Evolutionary conservation across 2,113 vertebrate genomes (phyloP).

Genomic region (Leucopsar rothschildi): DNA sequence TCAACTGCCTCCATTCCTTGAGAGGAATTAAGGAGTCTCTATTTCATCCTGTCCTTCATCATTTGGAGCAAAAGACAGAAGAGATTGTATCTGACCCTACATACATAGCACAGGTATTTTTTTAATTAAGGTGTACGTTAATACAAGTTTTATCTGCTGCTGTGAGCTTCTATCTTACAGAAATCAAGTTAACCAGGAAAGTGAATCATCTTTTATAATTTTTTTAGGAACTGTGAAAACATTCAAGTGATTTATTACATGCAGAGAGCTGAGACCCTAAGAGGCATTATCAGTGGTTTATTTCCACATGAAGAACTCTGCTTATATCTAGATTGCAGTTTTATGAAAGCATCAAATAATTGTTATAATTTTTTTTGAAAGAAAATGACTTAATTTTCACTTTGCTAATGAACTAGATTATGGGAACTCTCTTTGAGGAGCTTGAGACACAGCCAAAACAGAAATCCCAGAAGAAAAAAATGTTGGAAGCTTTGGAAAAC

Average conservation of each 20-base stretch:
- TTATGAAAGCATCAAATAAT: not conserved
- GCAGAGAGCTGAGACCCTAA: not conserved
- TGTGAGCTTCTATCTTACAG: not conserved
- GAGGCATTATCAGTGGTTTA: not conserved
- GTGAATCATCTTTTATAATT: not conserved
- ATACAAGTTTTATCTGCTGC: not conserved
- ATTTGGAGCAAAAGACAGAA: constrained; percentile 79
- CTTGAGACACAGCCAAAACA: constrained; percentile 49
- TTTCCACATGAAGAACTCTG: not conserved
- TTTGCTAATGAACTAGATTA: constrained; percentile 67
- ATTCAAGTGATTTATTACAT: not conserved
- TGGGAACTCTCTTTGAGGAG: constrained; percentile 76
- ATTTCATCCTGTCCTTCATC: constrained; percentile 76
- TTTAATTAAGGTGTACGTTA: not conserved
- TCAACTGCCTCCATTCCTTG: constrained; percentile 77
- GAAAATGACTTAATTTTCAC: not conserved
- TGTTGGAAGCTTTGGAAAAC: constrained; percentile 71
- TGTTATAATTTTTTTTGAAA: not conserved
- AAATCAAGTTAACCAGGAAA: not conserved
- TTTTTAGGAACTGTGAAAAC: not conserved
- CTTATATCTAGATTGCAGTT: not conserved
- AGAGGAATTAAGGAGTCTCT: constrained; percentile 58
- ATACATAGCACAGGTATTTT: constrained; percentile 81
- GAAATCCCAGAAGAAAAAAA: constrained; percentile 69
- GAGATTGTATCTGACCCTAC: constrained; percentile 85